A percentile compares a stretch with the other conserved stretches of the same genome.
These are phyloP conservation scores for Ganaspis sp. DNA, from an alignment of 1,140 invertebrate genomes.

Conservation along the genomic window DNA sequence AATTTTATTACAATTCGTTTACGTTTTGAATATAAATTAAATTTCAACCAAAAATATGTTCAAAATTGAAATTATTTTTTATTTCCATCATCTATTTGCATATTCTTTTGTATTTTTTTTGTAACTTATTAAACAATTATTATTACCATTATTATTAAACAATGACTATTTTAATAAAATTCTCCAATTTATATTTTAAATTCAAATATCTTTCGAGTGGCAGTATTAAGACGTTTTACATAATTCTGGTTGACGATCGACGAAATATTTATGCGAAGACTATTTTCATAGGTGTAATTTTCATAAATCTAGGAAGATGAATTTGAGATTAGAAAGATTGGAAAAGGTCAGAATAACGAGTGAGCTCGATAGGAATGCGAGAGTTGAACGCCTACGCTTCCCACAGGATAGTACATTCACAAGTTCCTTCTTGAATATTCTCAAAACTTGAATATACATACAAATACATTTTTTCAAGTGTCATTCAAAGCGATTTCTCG, in stretches of 20 bases:
- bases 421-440: neutral
- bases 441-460: neutral
- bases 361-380: slow-evolving; percentile 14
- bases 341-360: slow-evolving; percentile 12
- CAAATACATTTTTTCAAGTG: neutral
- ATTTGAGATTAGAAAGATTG: neutral
- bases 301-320: slow-evolving; percentile 11
- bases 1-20: too few species aligned
- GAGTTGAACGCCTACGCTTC: slow-evolving; percentile 24
- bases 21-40: too few species aligned
- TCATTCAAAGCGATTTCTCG: neutral
- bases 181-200: too few species aligned
- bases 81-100: too few species aligned
- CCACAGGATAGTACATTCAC: slow-evolving; percentile 16
- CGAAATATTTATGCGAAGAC: neutral
- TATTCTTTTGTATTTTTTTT: too few species aligned
- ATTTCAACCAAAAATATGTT: too few species aligned
- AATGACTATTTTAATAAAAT: too few species aligned
- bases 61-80: too few species aligned
- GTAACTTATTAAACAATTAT: too few species aligned
- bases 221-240: neutral
- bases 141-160: too few species aligned
- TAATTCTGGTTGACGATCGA: neutral
- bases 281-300: neutral
- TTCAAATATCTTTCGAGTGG: too few species aligned